Base-by-base conservation (phyloP, 2,113 vertebrate genomes). In the Ceyx cyanopectus region DNA sequence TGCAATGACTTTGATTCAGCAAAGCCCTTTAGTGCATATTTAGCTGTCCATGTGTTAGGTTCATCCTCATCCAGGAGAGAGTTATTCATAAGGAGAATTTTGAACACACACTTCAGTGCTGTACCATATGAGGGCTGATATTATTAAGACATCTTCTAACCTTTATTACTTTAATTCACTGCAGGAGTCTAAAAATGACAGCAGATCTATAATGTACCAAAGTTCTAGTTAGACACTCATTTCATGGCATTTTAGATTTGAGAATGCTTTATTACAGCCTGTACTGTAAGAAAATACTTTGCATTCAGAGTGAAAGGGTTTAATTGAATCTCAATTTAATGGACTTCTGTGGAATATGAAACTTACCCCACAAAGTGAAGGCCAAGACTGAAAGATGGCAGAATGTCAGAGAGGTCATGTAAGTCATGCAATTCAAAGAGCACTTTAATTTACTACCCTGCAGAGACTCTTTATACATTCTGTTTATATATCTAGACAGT, bases 401-500 rank as follows among this genome's bases (percentile, higher is more conserved):
- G 85, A 89, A 85, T 87, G 57, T 93, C 60, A 96, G 90, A 81
- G 7, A 7, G 56, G 57, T 91, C 77, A 85, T 85, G n/a, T 78
- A 95, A 93, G 70, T 68, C 83, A 72, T 53, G 20, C 5, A 89
- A 87, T 62, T 81, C 62, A 82, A 90, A 67, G 32, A 81, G 79
- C 56, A 81, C 2, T 5, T 78, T 94, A 94, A 92, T 51, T 87
- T 85, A 80, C 41, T 69, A 50, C 54, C 46, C 65, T 90, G 61
- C 81, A 93, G 79, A 90, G 73, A 46, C 24, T 93, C 56, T 84
- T 84, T 91, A 57, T 73, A 54, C 21, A 70, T 92, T 95, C 93
- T 95, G 58, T 93, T 93, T 94, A 91, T 61, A 92, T 34, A 93
- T 41, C 76, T 95, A 94, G 92, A 68, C 68, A 90, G 40, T 66